Base-by-base conservation (phyloP, 1,140 invertebrate genomes). In the Phthorimaea operculella region DNA sequence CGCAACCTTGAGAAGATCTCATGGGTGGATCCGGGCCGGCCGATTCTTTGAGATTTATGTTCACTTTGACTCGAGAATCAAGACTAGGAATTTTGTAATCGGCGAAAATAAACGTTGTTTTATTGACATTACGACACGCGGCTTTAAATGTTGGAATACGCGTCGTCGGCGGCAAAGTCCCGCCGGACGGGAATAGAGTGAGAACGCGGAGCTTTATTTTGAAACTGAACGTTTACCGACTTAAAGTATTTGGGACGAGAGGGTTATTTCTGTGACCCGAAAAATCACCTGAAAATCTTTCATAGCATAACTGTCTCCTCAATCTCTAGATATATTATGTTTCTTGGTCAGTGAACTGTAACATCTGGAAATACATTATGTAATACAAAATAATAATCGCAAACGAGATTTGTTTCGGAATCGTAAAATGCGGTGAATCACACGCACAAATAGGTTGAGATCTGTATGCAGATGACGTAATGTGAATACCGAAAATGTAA, bases 51-150 rank as follows among this genome's bases (percentile, higher is more conserved):
- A 79, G 72, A 80, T 80, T 75, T 75, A 81, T 76, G 56, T 56
- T 47, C 39, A 16, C 14, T 10, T 11, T 21, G 60, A 70, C 71
- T 68, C 63, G 59, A 73, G 61, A 61, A 62, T 59, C 63, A 16
- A 47, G 14, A 70, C 69, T 74, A 70, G 70, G 74, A 63, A 68
- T 84, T 79, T 81, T 74, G 78, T 78, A 83, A 83, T 74, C 75
- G 69, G 65, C 70, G 61, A 79, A 81, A 83, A 84, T 84, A 84
- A 81, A 79, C 77, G 68, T 74, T 78, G 79, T 76, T 79, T 79
- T 82, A 84, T 83, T 80, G 74, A 81, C 75, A 77, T 82, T 79
- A 79, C 76, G 78, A 80, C 75, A 80, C 74, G 69, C 65, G 63
- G 70, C 68, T 74, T 72, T 60, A 68, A 69, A 68, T 63, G 62